Conservation (phyloP, 2,888 invertebrate genomes). For the Opisthograptis luteolata region DNA sequence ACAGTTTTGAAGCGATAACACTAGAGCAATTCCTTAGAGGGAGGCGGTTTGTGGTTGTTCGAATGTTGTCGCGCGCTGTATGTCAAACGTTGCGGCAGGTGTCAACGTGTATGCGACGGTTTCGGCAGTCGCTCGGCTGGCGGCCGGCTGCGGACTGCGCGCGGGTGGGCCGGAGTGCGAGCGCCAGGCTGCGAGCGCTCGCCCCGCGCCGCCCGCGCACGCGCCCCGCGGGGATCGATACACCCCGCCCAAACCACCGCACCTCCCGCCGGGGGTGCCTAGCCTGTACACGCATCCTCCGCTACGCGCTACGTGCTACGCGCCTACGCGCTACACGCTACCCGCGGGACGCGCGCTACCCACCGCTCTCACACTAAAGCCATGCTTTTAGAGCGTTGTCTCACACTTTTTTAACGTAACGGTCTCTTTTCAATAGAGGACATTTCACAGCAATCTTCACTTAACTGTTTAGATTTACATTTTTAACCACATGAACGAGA, state of each 20-base stretch:
- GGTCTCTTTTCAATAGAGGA: constrained; percentile 47
- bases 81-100: constrained; percentile 65
- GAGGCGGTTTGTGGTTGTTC: constrained; percentile 70
- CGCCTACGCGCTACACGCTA: constrained; percentile 41
- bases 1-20: constrained; percentile 57
- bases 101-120: constrained; percentile 37
- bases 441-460: constrained; percentile 51
- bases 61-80: constrained; percentile 72
- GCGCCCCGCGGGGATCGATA: constrained; percentile 80
- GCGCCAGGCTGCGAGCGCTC: constrained; percentile 59
- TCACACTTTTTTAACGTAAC: constrained; percentile 16
- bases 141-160: constrained; percentile 80
- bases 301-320: constrained; percentile 20
- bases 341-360: constrained; percentile 36
- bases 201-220: constrained; percentile 69
- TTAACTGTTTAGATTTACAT: constrained; percentile 40
- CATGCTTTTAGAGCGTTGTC: constrained; percentile 23
- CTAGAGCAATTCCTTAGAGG: constrained; percentile 70
- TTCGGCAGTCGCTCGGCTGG: constrained; percentile 69
- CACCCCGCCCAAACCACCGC: constrained; percentile 73
- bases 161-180: constrained; percentile 60
- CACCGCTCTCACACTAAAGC: constrained; percentile 16
- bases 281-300: constrained; percentile 50
- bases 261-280: constrained; percentile 58
- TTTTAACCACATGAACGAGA: constrained; percentile 12